Base-by-base conservation (phyloP, 2,113 vertebrate species). In the Syngnathus typhle region DNA sequence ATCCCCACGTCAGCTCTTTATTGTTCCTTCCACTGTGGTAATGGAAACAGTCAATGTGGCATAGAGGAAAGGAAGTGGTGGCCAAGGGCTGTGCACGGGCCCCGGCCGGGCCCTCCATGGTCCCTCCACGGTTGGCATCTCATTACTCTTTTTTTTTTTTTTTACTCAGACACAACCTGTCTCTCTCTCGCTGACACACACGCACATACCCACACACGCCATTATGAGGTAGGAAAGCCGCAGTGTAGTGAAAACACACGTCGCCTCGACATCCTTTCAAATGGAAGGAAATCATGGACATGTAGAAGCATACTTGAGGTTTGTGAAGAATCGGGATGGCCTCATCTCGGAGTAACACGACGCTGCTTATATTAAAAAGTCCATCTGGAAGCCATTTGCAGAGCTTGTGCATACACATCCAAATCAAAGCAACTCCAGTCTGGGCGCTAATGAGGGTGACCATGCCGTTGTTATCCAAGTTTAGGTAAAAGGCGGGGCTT, bases 21-120 rank as follows among this genome's bases (percentile, higher is more conserved):
- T 88, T 90, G 88, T 90, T 90, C 83, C 85, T 90, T 91, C 87
- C 90, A 89, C 85, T 87, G 85, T 78, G 80, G 88, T 90, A 89
- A 90, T 91, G 90, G 90, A 92, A 91, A 90, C 37, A 87, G 83
- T 85, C 82, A 82, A 79, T 90, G 84, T 84, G 75, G 84, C 78
- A 84, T 66, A 18, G 72, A 80, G 73, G 70, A 72, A 69, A 84
- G 81, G 87, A 87, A 80, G 80, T 76, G 74, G 76, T 73, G 76
- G 79, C 82, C 83, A 82, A 70, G 68, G 71, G 65, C 80, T 82
- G 76, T 62, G 27, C 27, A 32, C 27, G 76, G 80, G 82, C 74
- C 82, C 65, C 11, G 69, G 76, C 65, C 11, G 69, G 76, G 83
- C 71, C 81, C 68, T 78, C 69, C 56, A 69, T 64, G 72, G 84